Conservation (phyloP, 1,140 invertebrate species). For the Melitaea cinxia region DNA sequence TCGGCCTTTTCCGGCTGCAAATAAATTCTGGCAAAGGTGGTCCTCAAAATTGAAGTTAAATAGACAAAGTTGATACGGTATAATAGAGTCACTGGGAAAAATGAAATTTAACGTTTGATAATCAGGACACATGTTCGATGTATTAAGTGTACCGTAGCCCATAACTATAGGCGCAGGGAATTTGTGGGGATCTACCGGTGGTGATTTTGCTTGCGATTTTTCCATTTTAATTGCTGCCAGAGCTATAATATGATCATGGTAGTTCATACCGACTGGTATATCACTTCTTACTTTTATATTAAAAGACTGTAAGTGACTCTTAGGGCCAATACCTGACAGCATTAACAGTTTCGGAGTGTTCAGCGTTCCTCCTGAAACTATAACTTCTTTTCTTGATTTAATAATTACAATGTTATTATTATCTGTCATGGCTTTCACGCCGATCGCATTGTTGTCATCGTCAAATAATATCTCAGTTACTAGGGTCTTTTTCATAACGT, state of each 20-base stretch:
- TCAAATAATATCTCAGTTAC: constrained; percentile 84
- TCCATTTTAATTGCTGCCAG: constrained; percentile 21
- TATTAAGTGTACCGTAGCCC: constrained; percentile 30
- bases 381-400: constrained; percentile 78
- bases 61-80: constrained; percentile 26
- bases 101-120: constrained; percentile 36
- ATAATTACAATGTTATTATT: constrained; percentile 82
- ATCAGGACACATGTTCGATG: constrained; percentile 13
- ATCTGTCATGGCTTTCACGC: constrained; percentile 61
- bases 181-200: constrained; percentile 18
- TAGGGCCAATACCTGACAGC: constrained; percentile 86
- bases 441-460: constrained; percentile 80
- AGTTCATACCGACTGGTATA: constrained; percentile 87
- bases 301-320: constrained; percentile 80
- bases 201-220: constrained; percentile 7
- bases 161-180: constrained; percentile 26
- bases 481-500: constrained; percentile 44
- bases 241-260: constrained; percentile 84
- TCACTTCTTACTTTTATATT: constrained; percentile 83
- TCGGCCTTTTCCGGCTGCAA: constrained; percentile 24
- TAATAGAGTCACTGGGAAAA: no score
- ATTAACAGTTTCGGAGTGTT: constrained; percentile 85
- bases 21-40: constrained; percentile 35
- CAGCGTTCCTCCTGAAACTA: constrained; percentile 84
- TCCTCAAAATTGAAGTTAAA: constrained; percentile 27